Evolutionary conservation across 2,888 invertebrate genomes (phyloP), one percentile per base, ranked within the genome.

Genomic region (Pachliopta kotzebuea): DNA sequence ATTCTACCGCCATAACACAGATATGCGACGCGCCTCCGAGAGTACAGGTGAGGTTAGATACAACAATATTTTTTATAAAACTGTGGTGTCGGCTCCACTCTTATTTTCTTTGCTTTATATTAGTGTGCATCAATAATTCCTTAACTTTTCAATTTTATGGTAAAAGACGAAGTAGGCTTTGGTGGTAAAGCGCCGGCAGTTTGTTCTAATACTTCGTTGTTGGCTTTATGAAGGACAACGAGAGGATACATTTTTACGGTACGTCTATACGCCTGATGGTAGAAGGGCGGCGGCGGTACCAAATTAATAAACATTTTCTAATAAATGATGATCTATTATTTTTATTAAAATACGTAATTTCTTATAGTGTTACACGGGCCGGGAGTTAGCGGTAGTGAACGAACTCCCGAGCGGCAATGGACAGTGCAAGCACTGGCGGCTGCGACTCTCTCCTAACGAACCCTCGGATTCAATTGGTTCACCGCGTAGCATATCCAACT

Each of bases 401-500:
- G 86, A 85, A 72, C 81, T 81, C n/a, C 87, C 86, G 1, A 81
- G 78, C 67, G 85, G 85, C 50, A 83, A 80, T 67, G 83, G 81
- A 54, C 85, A 84, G 62, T 90, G 89, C 81, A 80, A 79, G 26
- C 80, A 84, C 60, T 78, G 81, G 37, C 86, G 85, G 78, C 74
- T 83, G 17, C 57, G 65, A n/a, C 77, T 78, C 4, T 78, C 81
- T 2, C 67, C 63, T 42, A 80, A 75, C 76, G 84, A 86, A 37
- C 78, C 76, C 23, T 86, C 89, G 0, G 88, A 88, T 74, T 88
- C 93, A 59, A 81, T 84, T 69, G 92, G 88, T 57, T 92, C 92
- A 24, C 88, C 91, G 55, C 90, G 92, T 49, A 92, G 94, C 67
- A 95, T 96, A 74, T 95, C 95, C 79, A 95, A 96, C 85, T 95